These are phyloP conservation scores for Lamellibrachia luymesi DNA, from an alignment of 1,140 invertebrate genomes.

Conservation along the genomic window DNA sequence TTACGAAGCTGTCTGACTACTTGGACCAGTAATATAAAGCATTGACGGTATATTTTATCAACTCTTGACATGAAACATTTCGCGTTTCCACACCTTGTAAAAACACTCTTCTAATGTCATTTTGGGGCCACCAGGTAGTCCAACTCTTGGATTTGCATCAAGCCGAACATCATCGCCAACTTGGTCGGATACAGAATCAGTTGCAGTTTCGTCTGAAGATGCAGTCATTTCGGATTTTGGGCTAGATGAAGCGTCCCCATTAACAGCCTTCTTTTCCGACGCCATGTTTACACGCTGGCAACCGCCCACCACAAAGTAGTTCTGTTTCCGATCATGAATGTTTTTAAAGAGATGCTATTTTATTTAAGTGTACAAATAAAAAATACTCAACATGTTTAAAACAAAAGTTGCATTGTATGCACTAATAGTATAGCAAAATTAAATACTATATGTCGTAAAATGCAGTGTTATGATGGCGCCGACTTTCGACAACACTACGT, in stretches of 20 bases:
- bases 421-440: background rate
- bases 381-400: background rate
- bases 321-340: background rate
- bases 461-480: background rate
- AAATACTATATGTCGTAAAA: background rate
- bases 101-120: background rate
- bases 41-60: background rate
- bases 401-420: background rate
- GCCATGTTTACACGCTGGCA: slow-evolving; percentile 3
- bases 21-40: background rate
- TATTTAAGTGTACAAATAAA: background rate
- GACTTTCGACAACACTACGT: background rate
- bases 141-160: background rate
- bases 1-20: background rate
- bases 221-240: background rate
- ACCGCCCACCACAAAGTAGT: slow-evolving; percentile 15
- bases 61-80: background rate
- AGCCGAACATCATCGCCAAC: background rate
- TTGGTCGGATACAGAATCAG: background rate
- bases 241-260: background rate
- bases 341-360: background rate
- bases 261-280: background rate
- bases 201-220: background rate
- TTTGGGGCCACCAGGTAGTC: background rate
- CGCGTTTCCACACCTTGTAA: background rate